phyloP scores from a whole-genome alignment of 2,113 vertebrate genomes.

The Motacilla tschutschensis region DNA sequence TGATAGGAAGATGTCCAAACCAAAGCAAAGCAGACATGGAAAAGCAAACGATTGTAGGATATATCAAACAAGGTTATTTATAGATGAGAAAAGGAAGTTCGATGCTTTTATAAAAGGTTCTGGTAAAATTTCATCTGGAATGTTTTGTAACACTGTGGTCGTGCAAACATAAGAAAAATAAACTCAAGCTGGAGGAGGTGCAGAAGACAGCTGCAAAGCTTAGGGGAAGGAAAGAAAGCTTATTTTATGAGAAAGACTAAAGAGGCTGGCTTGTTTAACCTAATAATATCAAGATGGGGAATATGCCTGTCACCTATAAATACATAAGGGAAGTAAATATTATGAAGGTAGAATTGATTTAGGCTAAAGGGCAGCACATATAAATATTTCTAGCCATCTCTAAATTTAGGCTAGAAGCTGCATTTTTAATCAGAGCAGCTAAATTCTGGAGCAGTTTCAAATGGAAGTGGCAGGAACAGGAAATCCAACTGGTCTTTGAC shows the following conservation, averaged over 20 bases:
- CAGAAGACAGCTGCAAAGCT: conserved; percentile 16
- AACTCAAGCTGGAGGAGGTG: not conserved
- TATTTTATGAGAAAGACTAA: conserved; percentile 37
- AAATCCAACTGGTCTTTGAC: conserved; percentile 10
- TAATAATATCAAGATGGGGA: conserved; percentile 38
- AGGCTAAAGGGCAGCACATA: conserved; percentile 54
- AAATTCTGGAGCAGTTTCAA: conserved; percentile 16
- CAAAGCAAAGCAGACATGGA: not conserved
- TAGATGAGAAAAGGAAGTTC: conserved; percentile 37
- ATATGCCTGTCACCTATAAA: conserved; percentile 48
- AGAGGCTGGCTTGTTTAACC: conserved; percentile 38
- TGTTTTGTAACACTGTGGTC: not conserved
- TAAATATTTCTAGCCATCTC: conserved; percentile 42
- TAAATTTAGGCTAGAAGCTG: conserved; percentile 44
- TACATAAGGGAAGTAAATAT: conserved; percentile 57
- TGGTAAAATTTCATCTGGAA: conserved; percentile 12
- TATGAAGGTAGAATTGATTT: conserved; percentile 42
- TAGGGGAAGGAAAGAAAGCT: not conserved
- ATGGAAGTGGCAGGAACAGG: not conserved
- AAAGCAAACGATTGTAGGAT: not conserved
- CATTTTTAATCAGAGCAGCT: conserved; percentile 25
- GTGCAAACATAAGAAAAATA: conserved; percentile 28
- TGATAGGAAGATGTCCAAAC: not conserved
- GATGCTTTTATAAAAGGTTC: not conserved
- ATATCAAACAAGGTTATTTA: conserved; percentile 36